Evolutionary conservation across 2,888 invertebrate genomes (phyloP).

Genomic region (Timema cristinae): DNA sequence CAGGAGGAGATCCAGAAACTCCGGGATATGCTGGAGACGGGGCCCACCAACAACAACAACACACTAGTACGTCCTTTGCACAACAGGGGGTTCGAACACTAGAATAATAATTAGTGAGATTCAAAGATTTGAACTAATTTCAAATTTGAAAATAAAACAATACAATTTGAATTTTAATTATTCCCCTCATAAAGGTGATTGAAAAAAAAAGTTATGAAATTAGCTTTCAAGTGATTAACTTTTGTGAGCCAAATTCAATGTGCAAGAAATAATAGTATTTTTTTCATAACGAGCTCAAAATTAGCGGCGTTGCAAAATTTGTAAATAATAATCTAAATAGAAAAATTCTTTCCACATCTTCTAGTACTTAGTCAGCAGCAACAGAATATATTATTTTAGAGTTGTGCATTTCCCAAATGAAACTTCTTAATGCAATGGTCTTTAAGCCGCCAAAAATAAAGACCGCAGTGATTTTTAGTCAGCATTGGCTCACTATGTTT

Average conservation of each 20-base stretch:
- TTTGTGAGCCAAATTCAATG: too few species aligned
- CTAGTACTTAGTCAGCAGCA: background rate
- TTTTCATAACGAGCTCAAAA: too few species aligned
- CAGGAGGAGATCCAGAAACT: constrained; percentile 78
- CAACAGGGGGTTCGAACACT: background rate
- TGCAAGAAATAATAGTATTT: too few species aligned
- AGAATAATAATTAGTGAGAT: background rate
- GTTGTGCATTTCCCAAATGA: background rate
- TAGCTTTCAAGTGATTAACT: too few species aligned
- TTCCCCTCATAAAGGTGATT: too few species aligned
- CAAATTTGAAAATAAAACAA: too few species aligned
- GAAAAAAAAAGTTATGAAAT: too few species aligned
- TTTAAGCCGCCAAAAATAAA: constrained; percentile 17
- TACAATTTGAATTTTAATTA: too few species aligned
- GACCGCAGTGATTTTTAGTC: constrained; percentile 4
- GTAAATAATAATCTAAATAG: constrained; percentile 3
- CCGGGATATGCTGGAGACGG: constrained; percentile 52
- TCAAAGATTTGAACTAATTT: background rate
- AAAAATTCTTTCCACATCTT: constrained; percentile 10
- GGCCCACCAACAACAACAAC: background rate
- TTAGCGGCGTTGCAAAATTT: constrained; percentile 7
- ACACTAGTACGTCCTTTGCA: too few species aligned
- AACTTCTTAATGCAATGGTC: constrained; percentile 1
- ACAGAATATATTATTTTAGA: constrained; percentile 16
- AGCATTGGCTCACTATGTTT: background rate